These are phyloP conservation scores for Florisuga fusca DNA, from an alignment of 2,797 vertebrate genomes.

Conservation along the genomic window DNA sequence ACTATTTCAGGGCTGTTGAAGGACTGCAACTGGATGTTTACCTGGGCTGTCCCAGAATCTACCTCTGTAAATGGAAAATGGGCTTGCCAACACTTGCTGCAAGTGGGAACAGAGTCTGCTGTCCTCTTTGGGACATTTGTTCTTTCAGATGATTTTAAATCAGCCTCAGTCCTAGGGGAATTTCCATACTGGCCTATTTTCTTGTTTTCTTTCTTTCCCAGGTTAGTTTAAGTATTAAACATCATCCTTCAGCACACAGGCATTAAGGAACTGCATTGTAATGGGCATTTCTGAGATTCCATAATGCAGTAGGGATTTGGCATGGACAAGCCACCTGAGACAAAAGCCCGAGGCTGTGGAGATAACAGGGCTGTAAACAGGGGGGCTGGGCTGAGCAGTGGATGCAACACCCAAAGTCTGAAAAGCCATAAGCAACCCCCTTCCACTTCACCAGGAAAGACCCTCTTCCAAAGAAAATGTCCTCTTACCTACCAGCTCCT, in stretches of 20 bases:
- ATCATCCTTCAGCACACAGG: constrained; percentile 41
- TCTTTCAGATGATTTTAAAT: background rate
- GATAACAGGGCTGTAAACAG: constrained; percentile 52
- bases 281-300: constrained; percentile 66
- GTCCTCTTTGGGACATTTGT: background rate
- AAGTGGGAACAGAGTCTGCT: background rate
- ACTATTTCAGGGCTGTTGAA: background rate
- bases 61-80: background rate
- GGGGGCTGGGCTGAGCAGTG: background rate
- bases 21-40: background rate
- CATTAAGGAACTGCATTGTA: constrained; percentile 54
- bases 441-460: background rate
- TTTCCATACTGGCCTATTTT: constrained; percentile 19
- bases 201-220: background rate
- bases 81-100: background rate
- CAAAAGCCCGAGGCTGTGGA: background rate
- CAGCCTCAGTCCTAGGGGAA: background rate
- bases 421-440: background rate
- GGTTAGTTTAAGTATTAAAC: constrained; percentile 36
- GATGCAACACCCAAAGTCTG: background rate
- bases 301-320: constrained; percentile 30
- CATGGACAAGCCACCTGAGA: constrained; percentile 35
- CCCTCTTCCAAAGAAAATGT: background rate
- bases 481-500: background rate
- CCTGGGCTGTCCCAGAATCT: background rate